Evolutionary conservation across 92 coral and sea anemone genomes (phyloP).

Genomic region (Epizoanthus fatuus): DNA sequence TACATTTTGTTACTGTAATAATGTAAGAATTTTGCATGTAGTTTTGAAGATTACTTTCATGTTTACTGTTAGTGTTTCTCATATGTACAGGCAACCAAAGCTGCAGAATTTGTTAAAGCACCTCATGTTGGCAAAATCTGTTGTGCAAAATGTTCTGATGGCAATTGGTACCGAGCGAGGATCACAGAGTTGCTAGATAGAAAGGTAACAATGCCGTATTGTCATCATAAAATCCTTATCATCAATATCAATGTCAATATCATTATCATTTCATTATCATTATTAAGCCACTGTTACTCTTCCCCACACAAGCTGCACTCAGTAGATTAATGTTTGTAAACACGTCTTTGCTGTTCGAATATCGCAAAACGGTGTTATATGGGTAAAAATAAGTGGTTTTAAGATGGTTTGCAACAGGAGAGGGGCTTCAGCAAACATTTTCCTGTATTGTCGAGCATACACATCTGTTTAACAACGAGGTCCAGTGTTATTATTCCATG

Average conservation of each 20-base stretch:
- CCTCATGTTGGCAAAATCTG: slow-evolving; percentile 83
- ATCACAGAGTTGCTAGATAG: slow-evolving; percentile 74
- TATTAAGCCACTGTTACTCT: too few species aligned
- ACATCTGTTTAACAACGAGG: too few species aligned
- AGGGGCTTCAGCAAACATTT: too few species aligned
- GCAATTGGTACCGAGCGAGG: slow-evolving; percentile 90
- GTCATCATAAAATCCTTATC: not conserved
- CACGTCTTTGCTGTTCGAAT: too few species aligned
- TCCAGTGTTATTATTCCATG: too few species aligned
- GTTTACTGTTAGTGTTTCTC: not conserved
- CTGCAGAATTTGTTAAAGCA: slow-evolving; percentile 90
- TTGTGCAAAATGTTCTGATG: slow-evolving; percentile 93
- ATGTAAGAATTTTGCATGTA: not conserved
- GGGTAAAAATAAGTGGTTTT: too few species aligned
- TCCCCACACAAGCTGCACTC: too few species aligned
- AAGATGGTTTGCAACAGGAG: too few species aligned
- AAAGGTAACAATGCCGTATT: slow-evolving; percentile 49
- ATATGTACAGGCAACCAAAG: slow-evolving; percentile 80
- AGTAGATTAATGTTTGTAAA: too few species aligned
- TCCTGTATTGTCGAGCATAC: too few species aligned
- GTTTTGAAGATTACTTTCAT: not conserved
- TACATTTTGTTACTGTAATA: not conserved
- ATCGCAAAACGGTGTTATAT: too few species aligned
- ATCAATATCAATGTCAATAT: not conserved
- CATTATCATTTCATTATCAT: not conserved